Percentiles rank a stretch among this genome's conserved stretches.
phyloP scores from a whole-genome alignment of 2,113 vertebrate genomes.

The Siniperca knerii region DNA sequence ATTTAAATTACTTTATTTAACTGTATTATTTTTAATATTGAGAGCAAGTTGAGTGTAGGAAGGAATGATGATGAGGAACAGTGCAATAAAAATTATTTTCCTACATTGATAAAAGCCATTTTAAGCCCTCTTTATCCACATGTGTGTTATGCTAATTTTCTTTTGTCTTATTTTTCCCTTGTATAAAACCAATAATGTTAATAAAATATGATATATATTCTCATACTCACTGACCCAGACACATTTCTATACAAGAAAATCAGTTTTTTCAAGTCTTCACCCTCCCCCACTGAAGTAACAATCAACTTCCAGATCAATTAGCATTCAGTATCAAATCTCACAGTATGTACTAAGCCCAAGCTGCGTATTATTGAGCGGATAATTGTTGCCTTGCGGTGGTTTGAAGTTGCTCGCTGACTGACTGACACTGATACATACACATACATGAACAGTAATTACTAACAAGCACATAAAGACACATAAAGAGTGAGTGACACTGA shows the following conservation, averaged over 20 bases:
- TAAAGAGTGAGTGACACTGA: slow-evolving; percentile 79
- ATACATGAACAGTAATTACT: slow-evolving; percentile 77
- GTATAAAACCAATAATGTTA: background rate
- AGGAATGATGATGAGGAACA: background rate
- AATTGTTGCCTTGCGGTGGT: slow-evolving; percentile 72
- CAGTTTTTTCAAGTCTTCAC: slow-evolving; percentile 12
- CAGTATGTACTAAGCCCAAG: slow-evolving; percentile 32
- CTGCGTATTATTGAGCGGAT: slow-evolving; percentile 60
- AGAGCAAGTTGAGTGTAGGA: background rate
- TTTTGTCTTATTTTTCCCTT: slow-evolving; percentile 28
- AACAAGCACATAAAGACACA: slow-evolving; percentile 73
- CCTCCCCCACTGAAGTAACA: slow-evolving; percentile 50
- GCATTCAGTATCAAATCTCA: slow-evolving; percentile 62
- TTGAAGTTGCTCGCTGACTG: slow-evolving; percentile 66
- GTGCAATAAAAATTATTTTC: background rate
- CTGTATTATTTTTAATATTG: slow-evolving; percentile 17
- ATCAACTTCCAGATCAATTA: slow-evolving; percentile 74
- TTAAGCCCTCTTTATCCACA: background rate
- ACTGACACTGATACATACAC: slow-evolving; percentile 72
- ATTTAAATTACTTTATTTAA: slow-evolving; percentile 16
- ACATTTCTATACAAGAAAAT: slow-evolving; percentile 20
- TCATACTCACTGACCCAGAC: slow-evolving; percentile 30
- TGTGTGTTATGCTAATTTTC: slow-evolving; percentile 12
- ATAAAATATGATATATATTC: slow-evolving; percentile 44
- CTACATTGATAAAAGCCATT: background rate